Evolutionary conservation across 2,888 invertebrate species (phyloP), one percentile per base, ranked within the genome.

Genomic region (Tigriopus californicus): DNA sequence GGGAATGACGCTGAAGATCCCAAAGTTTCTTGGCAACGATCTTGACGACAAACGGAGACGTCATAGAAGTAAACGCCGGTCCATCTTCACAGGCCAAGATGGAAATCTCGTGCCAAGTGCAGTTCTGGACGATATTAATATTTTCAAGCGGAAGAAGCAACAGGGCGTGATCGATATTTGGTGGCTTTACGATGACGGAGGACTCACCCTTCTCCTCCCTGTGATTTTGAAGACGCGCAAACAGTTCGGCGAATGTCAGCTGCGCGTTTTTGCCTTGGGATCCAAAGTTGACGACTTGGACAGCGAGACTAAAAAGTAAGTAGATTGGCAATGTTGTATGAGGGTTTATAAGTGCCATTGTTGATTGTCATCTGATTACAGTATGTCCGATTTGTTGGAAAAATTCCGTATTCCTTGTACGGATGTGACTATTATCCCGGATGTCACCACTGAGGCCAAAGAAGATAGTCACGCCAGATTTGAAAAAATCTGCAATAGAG

Each of bases 331-430:
- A n/a, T n/a, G n/a, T n/a, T n/a, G n/a, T n/a, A n/a, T n/a, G n/a
- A n/a, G 49, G 12, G 20, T 58, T 22, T 18, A 13, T 57, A 47
- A 8, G 22, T 12, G 12, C 20, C 15, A n/a, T 40, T 41, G 22
- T 66, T 64, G n/a, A n/a, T n/a, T n/a, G n/a, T n/a, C n/a, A n/a
- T n/a, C n/a, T n/a, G n/a, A n/a, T 70, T 74, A 52, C 71, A 94
- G 94, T 65, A 91, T 98, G 91, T 95, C 92, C 8, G 88, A 92
- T 63, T 75, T 98, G 33, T 73, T 98, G 49, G 87, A 89, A 1
- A 97, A 95, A 75, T 97, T 98, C 74, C 79, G 97, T 61, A 97
- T 98, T 67, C 91, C 94, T 72, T 97, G 90, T 72, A 88, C 92
- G 0, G 91, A 92, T 63, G 75, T 97, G 63, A 85, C 84, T 67